Conservation (phyloP, 2,888 invertebrate genomes). For the Rhagonycha lutea region DNA sequence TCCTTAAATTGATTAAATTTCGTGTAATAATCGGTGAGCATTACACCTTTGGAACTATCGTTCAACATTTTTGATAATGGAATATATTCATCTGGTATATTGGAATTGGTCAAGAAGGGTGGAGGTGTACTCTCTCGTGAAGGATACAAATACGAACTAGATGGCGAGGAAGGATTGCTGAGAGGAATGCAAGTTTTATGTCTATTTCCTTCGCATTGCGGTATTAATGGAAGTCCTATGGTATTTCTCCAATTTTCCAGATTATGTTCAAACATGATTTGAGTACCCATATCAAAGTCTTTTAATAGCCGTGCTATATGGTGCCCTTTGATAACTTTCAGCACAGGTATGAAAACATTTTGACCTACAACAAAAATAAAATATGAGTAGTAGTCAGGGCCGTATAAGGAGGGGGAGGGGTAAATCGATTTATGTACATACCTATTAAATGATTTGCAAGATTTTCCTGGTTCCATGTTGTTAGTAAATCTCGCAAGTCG, state of each 20-base stretch:
- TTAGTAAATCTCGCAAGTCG: not conserved
- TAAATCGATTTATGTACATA: too few species aligned
- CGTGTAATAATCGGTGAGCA: not conserved
- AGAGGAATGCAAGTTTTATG: not conserved
- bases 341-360: not conserved
- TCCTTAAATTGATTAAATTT: not conserved
- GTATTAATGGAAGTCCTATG: too few species aligned
- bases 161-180: not conserved
- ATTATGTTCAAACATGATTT: too few species aligned
- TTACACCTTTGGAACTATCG: not conserved
- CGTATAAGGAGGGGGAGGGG: too few species aligned
- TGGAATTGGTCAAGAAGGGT: not conserved
- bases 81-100: not conserved
- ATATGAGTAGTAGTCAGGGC: not conserved
- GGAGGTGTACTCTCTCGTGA: not conserved
- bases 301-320: too few species aligned
- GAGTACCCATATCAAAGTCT: too few species aligned
- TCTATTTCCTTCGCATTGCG: too few species aligned
- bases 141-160: not conserved
- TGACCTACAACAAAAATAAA: not conserved
- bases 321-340: not conserved
- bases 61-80: not conserved
- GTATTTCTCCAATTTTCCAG: too few species aligned
- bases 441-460: not conserved
- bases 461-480: not conserved